Evolutionary conservation across 2,113 vertebrate genomes (phyloP), one percentile per base, ranked within the genome.

Genomic region (Oryzias woworae): DNA sequence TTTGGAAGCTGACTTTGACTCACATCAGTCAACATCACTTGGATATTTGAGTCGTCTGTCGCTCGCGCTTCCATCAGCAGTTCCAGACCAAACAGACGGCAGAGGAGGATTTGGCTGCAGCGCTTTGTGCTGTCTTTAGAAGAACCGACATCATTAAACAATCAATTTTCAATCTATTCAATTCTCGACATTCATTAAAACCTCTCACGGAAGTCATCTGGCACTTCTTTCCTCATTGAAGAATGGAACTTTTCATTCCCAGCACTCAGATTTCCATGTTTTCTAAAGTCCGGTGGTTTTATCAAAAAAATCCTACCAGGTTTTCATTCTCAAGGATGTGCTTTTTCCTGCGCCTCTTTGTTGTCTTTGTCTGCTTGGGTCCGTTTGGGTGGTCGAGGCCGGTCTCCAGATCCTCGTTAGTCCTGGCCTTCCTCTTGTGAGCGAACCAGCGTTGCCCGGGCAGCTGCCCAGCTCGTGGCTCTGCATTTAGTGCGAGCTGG

Each of bases 161-260:
- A 20, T 20, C 20, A 20, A 20, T 20, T 20, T 20, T 20, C 20
- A 20, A 20, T 20, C 20, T 20, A 20, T 1, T 20, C 20, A 20
- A 20, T 20, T 20, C 20, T 20, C 20, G 87, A 84, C 89, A 75
- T 86, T 90, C 81, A 91, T 92, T 92, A 90, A 90, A 91, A 90
- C 69, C 71, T 88, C 89, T 87, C 78, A 82, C 75, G 62, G 73
- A 48, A 59, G 73, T 83, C 71, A 63, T 73, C 69, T 82, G 71
- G 49, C 73, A 81, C 83, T 59, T 76, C 66, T 60, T 75, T 48
- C 42, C 31, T 52, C 48, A 31, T 50, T 4, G 42, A 66, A 28
- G 43, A 81, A 64, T 65, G 72, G 78, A 64, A 78, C 61, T 83
- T 62, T 79, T 76, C 13, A 77, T 80, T 78, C 58, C 41, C 73